Base-by-base conservation (phyloP, 1,140 invertebrate species). In the Apis laboriosa region DNA sequence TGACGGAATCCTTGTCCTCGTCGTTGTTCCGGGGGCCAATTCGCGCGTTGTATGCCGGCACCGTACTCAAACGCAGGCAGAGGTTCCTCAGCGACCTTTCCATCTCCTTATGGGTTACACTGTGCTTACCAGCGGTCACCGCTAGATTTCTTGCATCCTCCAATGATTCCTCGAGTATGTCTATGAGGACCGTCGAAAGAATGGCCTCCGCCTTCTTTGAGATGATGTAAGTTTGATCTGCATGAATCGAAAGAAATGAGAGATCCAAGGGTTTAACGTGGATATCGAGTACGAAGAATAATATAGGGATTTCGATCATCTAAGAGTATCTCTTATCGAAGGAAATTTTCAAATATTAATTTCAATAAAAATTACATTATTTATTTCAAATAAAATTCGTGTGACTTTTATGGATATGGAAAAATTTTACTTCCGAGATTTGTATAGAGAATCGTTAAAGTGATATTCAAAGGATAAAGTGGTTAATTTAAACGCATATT, bases 11-110 rank as follows among this genome's bases (percentile, higher is more conserved):
- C 61, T 58, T 8, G 19, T 61, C 49, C 2, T 19, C 56, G 13
- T 51, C 15, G 51, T 63, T 21, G 70, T 19, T 43, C 70, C 68
- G 21, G 21, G 56, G 12, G n/a, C 19, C 43, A 61, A 77, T 13
- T 43, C 49, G 49, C 9, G 34, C 28, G n/a, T 28, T 56, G 58
- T 55, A 55, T 43, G 76, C 60, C 15, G 86, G 49, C 77, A 79
- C 66, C 21, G 63, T 72, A 49, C 73, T 88, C 58, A 88, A 85
- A 83, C 86, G 86, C 28, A 88, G 34, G 51, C 88, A 89, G 68
- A 89, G 88, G 17, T 83, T 89, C 66, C 80, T 87, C 68, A 89
- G 58, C 24, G 89, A 89, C 21, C 21, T 86, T 63, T 88, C 89
- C 79, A 90, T 88, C 56, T 90, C 89, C 63, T 83, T 63, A 24